Base-by-base conservation (phyloP, 2,888 invertebrate species). In the Cremastinae sp. region DNA sequence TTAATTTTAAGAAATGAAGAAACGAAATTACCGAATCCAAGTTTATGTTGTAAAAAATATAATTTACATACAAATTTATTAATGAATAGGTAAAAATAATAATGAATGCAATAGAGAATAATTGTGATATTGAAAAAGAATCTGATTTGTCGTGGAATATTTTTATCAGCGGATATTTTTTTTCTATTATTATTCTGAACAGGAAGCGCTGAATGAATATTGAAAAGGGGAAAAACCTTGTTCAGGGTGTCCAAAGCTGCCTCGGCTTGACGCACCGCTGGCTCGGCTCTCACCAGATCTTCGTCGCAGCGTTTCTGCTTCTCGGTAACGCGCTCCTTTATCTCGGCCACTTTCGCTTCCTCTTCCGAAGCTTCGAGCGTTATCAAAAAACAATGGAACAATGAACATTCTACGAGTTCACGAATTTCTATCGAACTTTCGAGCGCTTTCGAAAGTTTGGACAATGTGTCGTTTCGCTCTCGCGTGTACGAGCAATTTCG, bases 221-320 rank as follows among this genome's bases (percentile, higher is more conserved):
- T 28, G 20, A 10, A 38, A 18, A 49, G 49, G n/a, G 8, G 36
- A 20, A 12, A 56, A 10, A 92, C 93, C 89, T 98, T 98, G 87
- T 98, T 97, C 20, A 98, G 90, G 0, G 98, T 98, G 86, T 98
- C 95, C 59, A 98, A 90, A 7, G 98, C 98, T 83, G 95, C 96
- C 86, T 96, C 95, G 0, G 98, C 98, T 9, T 97, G 97, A 16
- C 94, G 86, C 20, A 98, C 90, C 0, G 97, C 97, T 0, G 98
- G 98, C 89, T 98, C 97, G 0, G 98, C 98, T 87, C 95, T 96
- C 0, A 94, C 94, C 84, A 98, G 92, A 91, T 98, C 98, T 82
- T 95, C 95, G 69, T 96, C 96, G 88, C 98, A 98, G 78, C 96
- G 93, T 86, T 93, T 95, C 45, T 96, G 95, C 84, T 96, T 96